phyloP scores from a whole-genome alignment of 2,888 invertebrate genomes.

The Coremacera marginata region DNA sequence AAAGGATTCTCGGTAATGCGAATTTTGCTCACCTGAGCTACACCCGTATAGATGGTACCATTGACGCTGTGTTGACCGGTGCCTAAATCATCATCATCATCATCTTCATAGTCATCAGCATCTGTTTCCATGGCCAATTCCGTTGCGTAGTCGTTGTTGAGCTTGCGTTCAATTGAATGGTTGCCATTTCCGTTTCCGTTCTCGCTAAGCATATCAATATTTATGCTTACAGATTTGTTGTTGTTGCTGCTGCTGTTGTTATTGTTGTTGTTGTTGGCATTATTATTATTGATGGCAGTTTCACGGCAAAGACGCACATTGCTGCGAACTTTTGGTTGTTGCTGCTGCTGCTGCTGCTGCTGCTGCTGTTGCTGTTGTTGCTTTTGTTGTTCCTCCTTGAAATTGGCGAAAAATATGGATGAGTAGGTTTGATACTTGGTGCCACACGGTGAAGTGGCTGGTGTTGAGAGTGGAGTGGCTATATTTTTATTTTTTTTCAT shows the following conservation, averaged over 20 bases:
- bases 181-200: slow-evolving; percentile 42
- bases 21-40: slow-evolving; percentile 65
- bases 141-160: slow-evolving; percentile 46
- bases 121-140: slow-evolving; percentile 38
- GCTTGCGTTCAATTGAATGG: slow-evolving; percentile 46
- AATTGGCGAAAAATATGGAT: slow-evolving; percentile 66
- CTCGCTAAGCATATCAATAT: neutral
- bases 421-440: slow-evolving; percentile 66
- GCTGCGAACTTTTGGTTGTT: slow-evolving; percentile 57
- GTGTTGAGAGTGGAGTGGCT: slow-evolving; percentile 67
- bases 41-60: slow-evolving; percentile 60
- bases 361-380: slow-evolving; percentile 48
- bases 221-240: neutral
- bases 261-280: slow-evolving; percentile 37
- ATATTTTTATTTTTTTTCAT: slow-evolving; percentile 44
- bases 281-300: slow-evolving; percentile 63
- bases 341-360: slow-evolving; percentile 44
- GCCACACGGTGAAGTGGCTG: slow-evolving; percentile 66
- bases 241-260: slow-evolving; percentile 34
- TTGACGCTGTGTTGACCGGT: slow-evolving; percentile 48
- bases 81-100: slow-evolving; percentile 46
- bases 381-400: slow-evolving; percentile 59
- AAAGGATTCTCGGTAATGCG: slow-evolving; percentile 70
- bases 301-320: slow-evolving; percentile 60
- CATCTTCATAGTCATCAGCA: slow-evolving; percentile 53